Evolutionary conservation across 2,888 invertebrate genomes (phyloP).

Genomic region (Nasonovia ribisnigri): DNA sequence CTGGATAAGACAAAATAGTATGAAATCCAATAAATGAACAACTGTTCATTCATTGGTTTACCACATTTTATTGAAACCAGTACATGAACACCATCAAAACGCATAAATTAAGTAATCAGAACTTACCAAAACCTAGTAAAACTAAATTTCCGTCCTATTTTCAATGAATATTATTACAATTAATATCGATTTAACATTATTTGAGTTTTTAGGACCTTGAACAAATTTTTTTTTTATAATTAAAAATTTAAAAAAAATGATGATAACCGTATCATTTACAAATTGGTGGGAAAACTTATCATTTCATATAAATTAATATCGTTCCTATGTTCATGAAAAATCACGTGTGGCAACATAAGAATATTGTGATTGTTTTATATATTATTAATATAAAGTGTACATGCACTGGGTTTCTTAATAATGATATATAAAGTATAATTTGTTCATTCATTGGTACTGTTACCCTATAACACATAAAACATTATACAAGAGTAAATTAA

Average conservation of each 20-base stretch:
- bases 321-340: not conserved
- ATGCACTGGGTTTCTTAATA: conserved; percentile 21
- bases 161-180: not conserved
- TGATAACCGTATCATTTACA: not conserved
- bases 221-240: not conserved
- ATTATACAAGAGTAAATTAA: too few relatives aligned
- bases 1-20: not conserved
- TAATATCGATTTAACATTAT: not conserved
- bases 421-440: conserved; percentile 6
- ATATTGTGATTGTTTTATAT: not conserved
- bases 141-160: not conserved
- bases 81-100: not conserved
- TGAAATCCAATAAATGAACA: not conserved
- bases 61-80: not conserved
- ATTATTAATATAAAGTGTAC: conserved; percentile 17
- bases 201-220: not conserved
- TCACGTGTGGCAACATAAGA: not conserved
- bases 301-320: not conserved
- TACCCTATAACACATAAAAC: too few relatives aligned
- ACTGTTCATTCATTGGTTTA: not conserved
- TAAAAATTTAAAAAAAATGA: conserved; percentile 13
- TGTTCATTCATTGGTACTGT: conserved; percentile 6
- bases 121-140: conserved; percentile 23
- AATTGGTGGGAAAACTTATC: conserved; percentile 25
- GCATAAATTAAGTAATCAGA: not conserved